phyloP scores from a whole-genome alignment of 2,113 vertebrate species.

The Anguilla rostrata region DNA sequence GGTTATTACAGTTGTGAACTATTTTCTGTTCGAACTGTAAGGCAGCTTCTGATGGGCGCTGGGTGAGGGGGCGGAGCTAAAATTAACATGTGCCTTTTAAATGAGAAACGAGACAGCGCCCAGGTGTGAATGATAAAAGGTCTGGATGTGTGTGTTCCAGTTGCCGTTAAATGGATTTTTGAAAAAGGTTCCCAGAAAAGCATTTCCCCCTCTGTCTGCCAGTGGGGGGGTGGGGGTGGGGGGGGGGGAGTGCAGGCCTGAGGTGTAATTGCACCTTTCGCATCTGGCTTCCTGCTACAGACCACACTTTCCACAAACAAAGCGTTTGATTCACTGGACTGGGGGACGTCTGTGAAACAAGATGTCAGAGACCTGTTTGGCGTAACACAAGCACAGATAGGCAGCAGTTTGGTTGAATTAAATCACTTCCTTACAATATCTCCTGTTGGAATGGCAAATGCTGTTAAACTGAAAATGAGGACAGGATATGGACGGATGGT shows the following conservation, averaged over 20 bases:
- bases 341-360: not conserved
- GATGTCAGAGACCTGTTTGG: constrained; percentile 5
- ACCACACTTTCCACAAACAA: not conserved
- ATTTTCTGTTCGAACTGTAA: constrained; percentile 42
- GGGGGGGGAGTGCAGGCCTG: constrained; percentile 24
- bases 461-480: not conserved
- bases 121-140: constrained; percentile 69
- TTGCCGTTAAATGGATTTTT: constrained; percentile 59
- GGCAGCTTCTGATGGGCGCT: constrained; percentile 35
- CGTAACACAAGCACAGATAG: constrained; percentile 11
- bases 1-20: constrained; percentile 28
- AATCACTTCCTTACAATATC: not conserved
- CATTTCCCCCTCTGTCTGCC: constrained; percentile 54
- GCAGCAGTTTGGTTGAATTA: not conserved
- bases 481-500: not conserved
- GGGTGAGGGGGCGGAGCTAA: constrained; percentile 6
- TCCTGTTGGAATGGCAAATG: not conserved
- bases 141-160: constrained; percentile 56
- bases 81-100: constrained; percentile 64
- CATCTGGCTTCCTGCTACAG: constrained; percentile 55
- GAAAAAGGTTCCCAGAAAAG: constrained; percentile 48
- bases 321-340: constrained; percentile 8
- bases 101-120: constrained; percentile 64
- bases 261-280: constrained; percentile 65
- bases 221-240: constrained; percentile 22